Conservation (phyloP, 2,113 vertebrate genomes). For the Dicrurus megarhynchus region DNA sequence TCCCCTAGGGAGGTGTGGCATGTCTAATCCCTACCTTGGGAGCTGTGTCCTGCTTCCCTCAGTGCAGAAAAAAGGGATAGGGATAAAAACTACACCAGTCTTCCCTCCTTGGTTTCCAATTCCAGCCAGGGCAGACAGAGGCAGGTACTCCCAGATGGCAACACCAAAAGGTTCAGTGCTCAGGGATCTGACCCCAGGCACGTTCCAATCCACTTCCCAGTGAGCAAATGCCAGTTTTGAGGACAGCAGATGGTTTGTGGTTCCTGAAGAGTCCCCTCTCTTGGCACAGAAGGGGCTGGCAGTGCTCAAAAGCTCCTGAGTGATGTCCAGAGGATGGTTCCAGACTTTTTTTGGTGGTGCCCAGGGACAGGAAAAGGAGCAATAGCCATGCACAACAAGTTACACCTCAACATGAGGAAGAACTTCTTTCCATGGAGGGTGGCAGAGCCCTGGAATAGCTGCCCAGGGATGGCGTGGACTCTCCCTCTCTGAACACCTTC, state of each 20-base stretch:
- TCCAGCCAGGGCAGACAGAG: background rate
- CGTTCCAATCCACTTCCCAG: background rate
- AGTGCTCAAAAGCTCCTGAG: background rate
- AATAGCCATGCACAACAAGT: background rate
- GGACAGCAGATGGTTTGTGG: background rate
- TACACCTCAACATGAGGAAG: background rate
- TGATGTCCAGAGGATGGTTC: background rate
- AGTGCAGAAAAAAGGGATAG: background rate
- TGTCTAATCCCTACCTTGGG: background rate
- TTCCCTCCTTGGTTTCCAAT: background rate
- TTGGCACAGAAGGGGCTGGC: background rate
- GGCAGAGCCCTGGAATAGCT: background rate
- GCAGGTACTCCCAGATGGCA: background rate
- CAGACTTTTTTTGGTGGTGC: background rate
- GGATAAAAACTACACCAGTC: background rate
- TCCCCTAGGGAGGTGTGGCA: background rate
- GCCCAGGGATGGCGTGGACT: rapidly evolving
- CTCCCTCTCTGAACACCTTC: background rate
- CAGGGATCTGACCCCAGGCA: background rate
- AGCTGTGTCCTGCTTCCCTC: background rate
- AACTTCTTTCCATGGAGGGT: background rate
- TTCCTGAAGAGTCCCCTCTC: background rate
- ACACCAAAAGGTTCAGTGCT: background rate
- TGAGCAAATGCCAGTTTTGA: background rate
- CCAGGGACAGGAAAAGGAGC: background rate